A percentile compares a stretch with the other conserved stretches of the same genome.
These are phyloP conservation scores for Clarias pachynema DNA, from an alignment of 2,797 vertebrate genomes.

Conservation along the genomic window DNA sequence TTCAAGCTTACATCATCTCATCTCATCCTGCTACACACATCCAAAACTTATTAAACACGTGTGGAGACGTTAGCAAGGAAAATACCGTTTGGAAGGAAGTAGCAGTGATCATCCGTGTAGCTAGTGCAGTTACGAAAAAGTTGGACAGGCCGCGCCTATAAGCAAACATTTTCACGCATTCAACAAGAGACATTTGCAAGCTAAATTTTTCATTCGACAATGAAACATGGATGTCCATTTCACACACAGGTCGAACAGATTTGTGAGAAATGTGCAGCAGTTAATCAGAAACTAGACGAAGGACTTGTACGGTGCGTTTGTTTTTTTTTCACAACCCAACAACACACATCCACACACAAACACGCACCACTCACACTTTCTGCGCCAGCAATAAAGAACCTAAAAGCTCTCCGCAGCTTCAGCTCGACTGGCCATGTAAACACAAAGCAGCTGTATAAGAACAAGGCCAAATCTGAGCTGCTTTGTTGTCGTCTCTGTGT, in stretches of 20 bases:
- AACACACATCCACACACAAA: background rate
- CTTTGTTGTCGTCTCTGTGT: background rate
- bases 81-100: background rate
- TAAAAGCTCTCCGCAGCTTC: conserved; percentile 4
- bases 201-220: background rate
- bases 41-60: background rate
- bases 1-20: background rate
- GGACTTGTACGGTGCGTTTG: background rate
- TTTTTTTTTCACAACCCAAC: background rate
- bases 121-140: background rate
- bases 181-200: background rate
- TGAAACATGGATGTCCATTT: background rate
- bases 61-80: background rate
- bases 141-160: background rate
- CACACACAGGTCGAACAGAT: background rate
- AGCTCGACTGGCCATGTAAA: background rate
- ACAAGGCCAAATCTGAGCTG: conserved; percentile 29
- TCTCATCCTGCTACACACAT: background rate
- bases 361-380: conserved; percentile 6
- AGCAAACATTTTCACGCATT: background rate
- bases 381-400: background rate
- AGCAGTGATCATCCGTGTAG: background rate
- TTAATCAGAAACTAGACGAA: background rate
- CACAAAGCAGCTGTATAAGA: conserved; percentile 28
- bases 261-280: background rate